Base-by-base conservation (phyloP, 1,140 invertebrate species). In the Sarcophaga bullata region DNA sequence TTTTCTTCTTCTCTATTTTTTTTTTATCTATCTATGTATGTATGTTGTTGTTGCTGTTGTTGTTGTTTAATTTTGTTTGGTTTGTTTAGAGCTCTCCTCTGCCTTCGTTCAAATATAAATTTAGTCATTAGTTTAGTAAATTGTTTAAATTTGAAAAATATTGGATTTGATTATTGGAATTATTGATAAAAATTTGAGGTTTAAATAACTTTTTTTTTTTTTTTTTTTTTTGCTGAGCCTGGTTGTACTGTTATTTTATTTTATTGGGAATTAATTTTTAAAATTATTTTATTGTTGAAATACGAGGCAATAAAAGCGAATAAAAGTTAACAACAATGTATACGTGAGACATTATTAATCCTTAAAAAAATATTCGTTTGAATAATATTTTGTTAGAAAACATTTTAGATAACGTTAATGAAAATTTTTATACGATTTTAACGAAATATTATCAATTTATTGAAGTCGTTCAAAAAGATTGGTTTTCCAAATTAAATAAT, bases 101-200 rank as follows among this genome's bases (percentile, higher is more conserved):
- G 25, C 25, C 4, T 37, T 37, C 25, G 25, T 37, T 37, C 25
- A 37, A n/a, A 37, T 37, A 37, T 37, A 37, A 37, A 37, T 58
- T n/a, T 58, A 58, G 54, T 58, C 54, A 58, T 58, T 58, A 58
- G 54, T 58, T 58, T 58, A 58, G 54, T 58, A 58, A 58, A 58
- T 58, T 58, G 54, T 58, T 58, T 58, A 58, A 58, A 58, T 58
- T 58, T 58, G 54, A 58, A 58, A 58, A 58, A 58, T 58, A 58
- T 37, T 37, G 25, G 1, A 37, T 58, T 58, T n/a, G n/a, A 58
- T 58, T 58, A 58, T 58, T 58, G 54, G 54, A 13, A 58, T 58
- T 58, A 58, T 58, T 58, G 15, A 13, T 15, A 15, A 58, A 58
- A 58, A n/a, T 15, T 58, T 58, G 54, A 58, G 54, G 54, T 58